These are phyloP conservation scores for Drosophila rufa DNA, from an alignment of 1,140 invertebrate species.

Conservation along the genomic window DNA sequence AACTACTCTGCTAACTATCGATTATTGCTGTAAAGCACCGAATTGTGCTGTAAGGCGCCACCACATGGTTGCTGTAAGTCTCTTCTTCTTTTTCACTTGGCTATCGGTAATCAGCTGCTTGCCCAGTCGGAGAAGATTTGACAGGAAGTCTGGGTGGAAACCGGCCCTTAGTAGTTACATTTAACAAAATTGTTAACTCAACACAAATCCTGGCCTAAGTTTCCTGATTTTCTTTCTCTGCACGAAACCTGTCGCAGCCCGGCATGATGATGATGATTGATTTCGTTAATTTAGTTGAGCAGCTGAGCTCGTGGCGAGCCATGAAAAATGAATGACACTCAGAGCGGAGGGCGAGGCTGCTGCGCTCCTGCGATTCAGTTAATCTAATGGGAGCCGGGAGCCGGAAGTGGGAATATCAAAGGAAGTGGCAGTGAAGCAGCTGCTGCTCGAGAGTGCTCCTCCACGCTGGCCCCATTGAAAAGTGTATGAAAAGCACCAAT, in stretches of 20 bases:
- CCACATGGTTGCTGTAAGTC: no score
- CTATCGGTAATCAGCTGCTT: no score
- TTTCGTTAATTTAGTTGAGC: conserved; percentile 69
- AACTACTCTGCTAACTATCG: no score
- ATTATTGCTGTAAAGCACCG: no score
- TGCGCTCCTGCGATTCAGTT: conserved; percentile 30
- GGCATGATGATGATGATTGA: conserved; percentile 64
- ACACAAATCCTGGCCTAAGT: not conserved
- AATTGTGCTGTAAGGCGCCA: no score
- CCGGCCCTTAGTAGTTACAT: no score
- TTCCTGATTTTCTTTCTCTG: conserved; percentile 3
- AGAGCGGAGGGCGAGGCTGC: not conserved
- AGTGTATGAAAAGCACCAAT: not conserved
- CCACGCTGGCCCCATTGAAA: not conserved
- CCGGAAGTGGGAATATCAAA: not conserved
- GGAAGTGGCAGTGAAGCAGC: not conserved
- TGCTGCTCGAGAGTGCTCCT: not conserved
- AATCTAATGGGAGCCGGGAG: conserved; percentile 22
- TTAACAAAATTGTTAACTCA: not conserved
- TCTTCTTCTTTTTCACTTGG: no score
- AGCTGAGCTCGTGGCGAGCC: conserved; percentile 43
- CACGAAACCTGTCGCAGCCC: conserved; percentile 18
- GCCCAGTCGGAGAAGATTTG: no score
- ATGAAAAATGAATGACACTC: conserved; percentile 49
- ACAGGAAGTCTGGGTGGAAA: no score